Percentiles rank a stretch among this genome's conserved stretches.
Conservation (phyloP, 2,113 vertebrate species). For the Pitta sordida region DNA sequence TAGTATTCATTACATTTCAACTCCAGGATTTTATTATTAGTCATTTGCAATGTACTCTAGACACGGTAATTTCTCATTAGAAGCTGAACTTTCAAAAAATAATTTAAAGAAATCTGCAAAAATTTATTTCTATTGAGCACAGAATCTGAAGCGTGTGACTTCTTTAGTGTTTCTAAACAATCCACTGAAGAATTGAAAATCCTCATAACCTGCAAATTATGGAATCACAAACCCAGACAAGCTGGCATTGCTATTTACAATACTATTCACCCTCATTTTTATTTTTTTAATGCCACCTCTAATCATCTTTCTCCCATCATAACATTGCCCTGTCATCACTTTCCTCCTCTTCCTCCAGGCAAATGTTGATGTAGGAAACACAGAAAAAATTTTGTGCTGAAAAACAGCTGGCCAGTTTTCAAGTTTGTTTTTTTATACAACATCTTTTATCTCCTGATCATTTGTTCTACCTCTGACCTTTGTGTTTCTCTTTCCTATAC, state of each 20-base stretch:
- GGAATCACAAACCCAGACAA: not conserved
- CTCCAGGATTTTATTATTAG: not conserved
- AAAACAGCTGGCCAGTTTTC: not conserved
- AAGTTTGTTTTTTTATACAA: not conserved
- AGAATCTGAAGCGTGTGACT: not conserved
- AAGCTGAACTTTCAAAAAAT: not conserved
- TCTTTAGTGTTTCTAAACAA: not conserved
- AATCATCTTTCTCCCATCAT: not conserved
- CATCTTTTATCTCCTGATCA: not conserved
- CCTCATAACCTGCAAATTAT: not conserved
- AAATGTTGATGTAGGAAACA: not conserved
- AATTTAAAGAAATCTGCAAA: not conserved
- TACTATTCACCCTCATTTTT: not conserved
- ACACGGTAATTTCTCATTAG: not conserved
- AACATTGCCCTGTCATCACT: constrained; percentile 14
- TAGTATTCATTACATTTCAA: not conserved
- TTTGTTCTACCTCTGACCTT: not conserved
- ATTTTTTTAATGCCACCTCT: constrained; percentile 6
- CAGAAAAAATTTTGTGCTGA: not conserved
- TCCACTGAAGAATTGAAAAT: not conserved
- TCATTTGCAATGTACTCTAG: not conserved
- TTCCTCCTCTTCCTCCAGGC: constrained; percentile 24
- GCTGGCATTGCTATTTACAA: not conserved
- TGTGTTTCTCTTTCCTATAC: not conserved
- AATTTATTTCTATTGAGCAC: fast-evolving